Base-by-base conservation (phyloP, 1,140 invertebrate genomes). In the Drosophila pandora region DNA sequence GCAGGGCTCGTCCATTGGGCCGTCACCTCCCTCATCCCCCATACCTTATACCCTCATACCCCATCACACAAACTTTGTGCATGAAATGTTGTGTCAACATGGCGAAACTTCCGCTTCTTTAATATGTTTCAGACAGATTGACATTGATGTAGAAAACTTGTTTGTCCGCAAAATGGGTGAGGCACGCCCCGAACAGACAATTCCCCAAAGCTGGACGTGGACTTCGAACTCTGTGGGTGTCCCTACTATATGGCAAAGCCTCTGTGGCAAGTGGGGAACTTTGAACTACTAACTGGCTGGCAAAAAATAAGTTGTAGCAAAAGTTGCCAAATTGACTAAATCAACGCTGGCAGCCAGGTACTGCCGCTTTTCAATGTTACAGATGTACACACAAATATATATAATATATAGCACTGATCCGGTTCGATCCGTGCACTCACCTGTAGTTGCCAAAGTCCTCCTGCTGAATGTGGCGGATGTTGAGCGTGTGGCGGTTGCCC, bases 361-460 rank as follows among this genome's bases (percentile, higher is more conserved):
- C 52, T 47, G 54, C 8, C 41, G 34, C 45, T 23, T 53, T 37
- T 39, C 22, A 41, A 50, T 48, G 57, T 60, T 62, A 28, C n/a
- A 61, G 9, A 37, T 10, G 10, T 37, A n/a, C 34, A 37, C 2
- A 3, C 3, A 12, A 12, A n/a, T 12, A 37, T 12, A 37, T 32
- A 34, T 4, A 37, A 37, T 37, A 37, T 37, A 37, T 37, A 47
- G 52, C 7, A 3, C 39, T 32, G 22, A 43, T 60, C 39, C 48
- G 25, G 54, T 37, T 57, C 28, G 4, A 37, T 30, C 32, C 34
- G 10, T 6, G 39, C 7, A 92, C 93, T 83, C 89, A 94, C 94
- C 94, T 94, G 81, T 95, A 95, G 80, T 95, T 95, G 21, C 94
- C 95, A 80, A 95, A 95, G 88, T 95, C 95, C 60, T 94, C 93